A percentile compares a stretch with the other conserved stretches of the same genome.
Evolutionary conservation across 2,113 vertebrate species (phyloP).

Genomic region (Microcebus jonahi): DNA sequence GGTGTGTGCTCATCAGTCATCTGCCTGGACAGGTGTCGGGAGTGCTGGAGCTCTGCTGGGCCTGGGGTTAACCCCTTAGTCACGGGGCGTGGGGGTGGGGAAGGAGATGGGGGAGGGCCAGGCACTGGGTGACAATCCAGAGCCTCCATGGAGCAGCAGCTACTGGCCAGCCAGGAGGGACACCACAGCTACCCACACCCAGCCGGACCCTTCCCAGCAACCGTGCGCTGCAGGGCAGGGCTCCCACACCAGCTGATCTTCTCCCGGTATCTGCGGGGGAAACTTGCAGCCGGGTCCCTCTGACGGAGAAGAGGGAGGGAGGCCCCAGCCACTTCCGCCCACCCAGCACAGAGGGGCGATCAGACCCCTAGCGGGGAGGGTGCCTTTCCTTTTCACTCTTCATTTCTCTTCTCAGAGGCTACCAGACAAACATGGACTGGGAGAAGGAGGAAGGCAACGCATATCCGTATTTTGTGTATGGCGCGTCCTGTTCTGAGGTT

Average conservation of each 20-base stretch:
- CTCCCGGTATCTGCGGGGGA: rapidly evolving
- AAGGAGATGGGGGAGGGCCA: background rate
- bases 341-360: rapidly evolving
- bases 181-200: background rate
- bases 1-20: background rate
- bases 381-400: background rate
- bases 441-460: conserved; percentile 86
- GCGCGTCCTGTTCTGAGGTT: conserved; percentile 88
- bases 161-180: background rate
- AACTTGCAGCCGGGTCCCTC: background rate
- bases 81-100: rapidly evolving
- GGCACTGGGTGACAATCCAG: background rate
- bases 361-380: background rate
- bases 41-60: background rate
- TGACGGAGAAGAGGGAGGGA: background rate
- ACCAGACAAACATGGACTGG: conserved; percentile 88
- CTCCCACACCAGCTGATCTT: background rate
- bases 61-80: background rate
- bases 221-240: rapidly evolving
- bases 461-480: conserved; percentile 86
- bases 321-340: background rate
- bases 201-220: background rate
- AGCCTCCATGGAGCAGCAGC: background rate
- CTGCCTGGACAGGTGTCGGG: background rate
- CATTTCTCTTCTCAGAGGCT: conserved; percentile 83